Percentiles rank a stretch among this genome's conserved stretches.
phyloP scores from a whole-genome alignment of 2,113 vertebrate genomes.

The Lophotis ruficrista region DNA sequence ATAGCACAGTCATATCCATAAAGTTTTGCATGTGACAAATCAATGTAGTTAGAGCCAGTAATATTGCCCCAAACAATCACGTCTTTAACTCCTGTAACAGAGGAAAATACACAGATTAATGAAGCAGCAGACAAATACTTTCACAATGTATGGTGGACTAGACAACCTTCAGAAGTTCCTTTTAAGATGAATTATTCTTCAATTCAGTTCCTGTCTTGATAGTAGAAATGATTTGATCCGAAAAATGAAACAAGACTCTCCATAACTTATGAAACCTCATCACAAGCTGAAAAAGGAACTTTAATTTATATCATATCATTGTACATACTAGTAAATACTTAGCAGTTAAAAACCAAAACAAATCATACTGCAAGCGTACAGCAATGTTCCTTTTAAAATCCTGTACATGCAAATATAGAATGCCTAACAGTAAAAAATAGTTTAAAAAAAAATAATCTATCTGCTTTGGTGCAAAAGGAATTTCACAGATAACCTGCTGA shows the following conservation, averaged over 20 bases:
- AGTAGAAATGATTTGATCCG: not conserved
- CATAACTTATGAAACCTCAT: not conserved
- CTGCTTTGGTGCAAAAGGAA: not conserved
- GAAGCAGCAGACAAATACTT: not conserved
- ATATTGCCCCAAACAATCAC: constrained; percentile 94
- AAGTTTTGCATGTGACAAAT: constrained; percentile 86
- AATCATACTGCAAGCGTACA: not conserved
- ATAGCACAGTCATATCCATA: constrained; percentile 80
- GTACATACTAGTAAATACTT: not conserved
- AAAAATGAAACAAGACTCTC: not conserved
- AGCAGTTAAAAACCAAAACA: not conserved
- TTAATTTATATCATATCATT: not conserved
- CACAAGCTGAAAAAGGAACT: not conserved
- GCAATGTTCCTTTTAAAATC: not conserved
- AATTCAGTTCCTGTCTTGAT: not conserved
- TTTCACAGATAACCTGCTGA: not conserved
- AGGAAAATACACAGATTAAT: not conserved
- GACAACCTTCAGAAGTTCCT: not conserved
- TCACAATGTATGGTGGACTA: not conserved
- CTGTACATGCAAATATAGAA: not conserved
- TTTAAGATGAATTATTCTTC: not conserved
- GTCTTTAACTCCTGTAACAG: constrained; percentile 80
- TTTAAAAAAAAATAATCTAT: not conserved
- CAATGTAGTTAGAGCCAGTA: constrained; percentile 82
- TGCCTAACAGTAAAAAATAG: not conserved